A percentile compares a stretch with the other conserved stretches of the same genome.
Conservation (phyloP, 2,888 invertebrate genomes). For the Hanleya hanleyi region DNA sequence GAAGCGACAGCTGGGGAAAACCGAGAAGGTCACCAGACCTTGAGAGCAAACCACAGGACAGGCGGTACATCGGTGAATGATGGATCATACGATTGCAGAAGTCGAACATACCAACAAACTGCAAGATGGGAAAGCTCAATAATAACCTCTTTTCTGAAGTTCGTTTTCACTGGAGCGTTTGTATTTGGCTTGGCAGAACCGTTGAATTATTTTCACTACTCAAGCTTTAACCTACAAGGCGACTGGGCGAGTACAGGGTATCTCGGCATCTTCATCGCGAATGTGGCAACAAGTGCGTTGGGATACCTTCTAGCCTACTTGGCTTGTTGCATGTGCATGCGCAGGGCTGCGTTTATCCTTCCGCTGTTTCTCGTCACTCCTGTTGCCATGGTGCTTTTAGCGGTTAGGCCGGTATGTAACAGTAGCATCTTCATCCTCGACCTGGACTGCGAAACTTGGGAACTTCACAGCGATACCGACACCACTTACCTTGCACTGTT, state of each 20-base stretch:
- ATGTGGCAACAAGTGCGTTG: conserved; percentile 28
- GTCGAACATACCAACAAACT: no score
- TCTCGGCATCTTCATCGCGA: conserved; percentile 35
- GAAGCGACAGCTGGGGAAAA: not conserved
- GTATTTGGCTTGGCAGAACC: not conserved
- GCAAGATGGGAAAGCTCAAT: not conserved
- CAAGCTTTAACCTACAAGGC: not conserved
- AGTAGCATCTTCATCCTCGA: no score
- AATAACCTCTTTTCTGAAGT: not conserved
- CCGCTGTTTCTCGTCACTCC: conserved; percentile 55
- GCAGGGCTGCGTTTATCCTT: conserved; percentile 51
- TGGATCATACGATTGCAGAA: no score
- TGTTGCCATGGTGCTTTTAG: conserved; percentile 37
- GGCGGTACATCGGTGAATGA: not conserved
- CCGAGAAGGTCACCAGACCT: not conserved
- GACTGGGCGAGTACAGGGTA: not conserved
- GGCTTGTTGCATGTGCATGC: conserved; percentile 60
- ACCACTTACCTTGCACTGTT: no score
- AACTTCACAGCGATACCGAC: no score
- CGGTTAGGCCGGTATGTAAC: conserved; percentile 27
- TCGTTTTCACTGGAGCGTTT: not conserved
- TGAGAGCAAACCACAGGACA: not conserved
- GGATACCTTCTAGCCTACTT: conserved; percentile 46
- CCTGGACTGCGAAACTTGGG: no score
- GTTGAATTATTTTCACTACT: not conserved